These are phyloP conservation scores for Mesembrinibis cayennensis DNA, from an alignment of 2,113 vertebrate species.

Conservation along the genomic window DNA sequence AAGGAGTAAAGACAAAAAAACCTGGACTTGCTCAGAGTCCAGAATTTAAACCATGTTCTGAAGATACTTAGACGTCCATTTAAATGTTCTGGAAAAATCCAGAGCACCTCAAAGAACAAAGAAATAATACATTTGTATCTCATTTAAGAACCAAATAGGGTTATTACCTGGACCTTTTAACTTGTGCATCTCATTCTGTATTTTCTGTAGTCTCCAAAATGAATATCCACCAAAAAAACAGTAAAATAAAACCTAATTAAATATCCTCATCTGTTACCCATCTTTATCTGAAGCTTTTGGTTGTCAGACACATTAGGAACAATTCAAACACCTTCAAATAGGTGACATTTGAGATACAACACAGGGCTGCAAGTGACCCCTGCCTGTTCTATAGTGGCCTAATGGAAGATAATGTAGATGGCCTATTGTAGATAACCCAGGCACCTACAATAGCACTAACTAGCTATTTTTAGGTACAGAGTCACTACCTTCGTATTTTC, in stretches of 20 bases:
- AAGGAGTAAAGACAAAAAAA: not conserved
- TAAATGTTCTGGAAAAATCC: not conserved
- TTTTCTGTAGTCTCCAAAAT: not conserved
- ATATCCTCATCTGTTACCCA: not conserved
- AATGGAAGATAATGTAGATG: not conserved
- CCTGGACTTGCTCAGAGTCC: fast-evolving
- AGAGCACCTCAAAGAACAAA: not conserved
- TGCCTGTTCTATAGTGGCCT: not conserved
- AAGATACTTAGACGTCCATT: not conserved
- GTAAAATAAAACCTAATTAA: not conserved
- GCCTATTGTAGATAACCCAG: not conserved
- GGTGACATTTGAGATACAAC: not conserved
- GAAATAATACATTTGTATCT: not conserved
- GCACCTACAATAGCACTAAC: not conserved
- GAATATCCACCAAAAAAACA: not conserved
- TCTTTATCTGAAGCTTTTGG: not conserved
- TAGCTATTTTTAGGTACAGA: not conserved
- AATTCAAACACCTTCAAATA: not conserved
- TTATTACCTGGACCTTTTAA: not conserved
- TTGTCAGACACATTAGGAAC: not conserved
- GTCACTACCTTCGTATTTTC: not conserved
- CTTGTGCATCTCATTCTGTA: not conserved
- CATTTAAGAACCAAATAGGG: not conserved
- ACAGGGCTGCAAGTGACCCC: not conserved
- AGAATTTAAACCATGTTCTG: not conserved